These are phyloP conservation scores for Ifrita kowaldi DNA, from an alignment of 2,113 vertebrate genomes.

Conservation along the genomic window DNA sequence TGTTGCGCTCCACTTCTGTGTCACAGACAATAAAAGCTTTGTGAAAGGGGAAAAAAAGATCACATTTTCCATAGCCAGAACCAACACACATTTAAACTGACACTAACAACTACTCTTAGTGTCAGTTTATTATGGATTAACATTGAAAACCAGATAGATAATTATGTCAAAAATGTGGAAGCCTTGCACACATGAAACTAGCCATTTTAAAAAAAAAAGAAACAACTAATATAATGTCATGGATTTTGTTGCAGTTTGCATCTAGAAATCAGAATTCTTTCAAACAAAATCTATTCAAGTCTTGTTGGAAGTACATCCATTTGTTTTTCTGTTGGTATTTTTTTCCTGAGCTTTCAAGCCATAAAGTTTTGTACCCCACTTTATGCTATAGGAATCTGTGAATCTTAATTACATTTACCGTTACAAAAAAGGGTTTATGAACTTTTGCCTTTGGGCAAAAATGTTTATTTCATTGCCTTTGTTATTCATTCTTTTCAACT, in stretches of 20 bases:
- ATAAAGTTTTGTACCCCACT: constrained; percentile 67
- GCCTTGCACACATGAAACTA: not conserved
- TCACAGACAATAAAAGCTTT: constrained; percentile 46
- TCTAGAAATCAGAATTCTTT: constrained; percentile 43
- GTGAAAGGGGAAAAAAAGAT: not conserved
- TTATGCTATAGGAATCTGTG: constrained; percentile 76
- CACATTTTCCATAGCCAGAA: not conserved
- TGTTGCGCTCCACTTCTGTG: not conserved
- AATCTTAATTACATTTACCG: constrained; percentile 84
- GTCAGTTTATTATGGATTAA: not conserved
- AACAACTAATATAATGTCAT: not conserved
- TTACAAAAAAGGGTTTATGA: constrained; percentile 82
- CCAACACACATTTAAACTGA: not conserved
- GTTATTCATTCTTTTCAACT: constrained; percentile 84
- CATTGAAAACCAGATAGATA: not conserved
- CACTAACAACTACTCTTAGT: constrained; percentile 10
- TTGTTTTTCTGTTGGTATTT: constrained; percentile 69
- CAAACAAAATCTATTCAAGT: constrained; percentile 42
- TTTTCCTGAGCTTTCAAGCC: constrained; percentile 63
- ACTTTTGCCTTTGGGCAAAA: constrained; percentile 82
- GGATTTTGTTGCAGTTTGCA: constrained; percentile 10
- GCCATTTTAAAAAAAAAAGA: not conserved
- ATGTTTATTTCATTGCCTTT: constrained; percentile 86
- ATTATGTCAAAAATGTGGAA: not conserved
- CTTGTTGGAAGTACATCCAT: constrained; percentile 23